Conservation (phyloP, 2,113 vertebrate genomes). For the Clinocottus analis region DNA sequence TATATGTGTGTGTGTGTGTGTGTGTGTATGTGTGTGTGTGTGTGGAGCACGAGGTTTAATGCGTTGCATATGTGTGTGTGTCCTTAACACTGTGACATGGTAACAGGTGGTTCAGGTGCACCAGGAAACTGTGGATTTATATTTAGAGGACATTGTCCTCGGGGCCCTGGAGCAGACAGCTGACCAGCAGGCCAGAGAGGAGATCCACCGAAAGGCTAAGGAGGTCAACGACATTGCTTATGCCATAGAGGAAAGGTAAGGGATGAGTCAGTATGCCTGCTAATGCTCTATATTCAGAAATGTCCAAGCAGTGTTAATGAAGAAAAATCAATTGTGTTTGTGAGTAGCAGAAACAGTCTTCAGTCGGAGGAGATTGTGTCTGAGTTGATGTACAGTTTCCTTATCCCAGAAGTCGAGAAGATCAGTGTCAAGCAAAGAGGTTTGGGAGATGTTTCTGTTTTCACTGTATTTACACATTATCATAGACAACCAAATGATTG, state of each 20-base stretch:
- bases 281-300: not conserved
- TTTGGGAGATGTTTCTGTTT: slow-evolving; percentile 65
- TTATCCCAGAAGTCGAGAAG: slow-evolving; percentile 92
- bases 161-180: slow-evolving; percentile 82
- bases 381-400: slow-evolving; percentile 92
- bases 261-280: not conserved
- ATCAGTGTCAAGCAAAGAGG: slow-evolving; percentile 87
- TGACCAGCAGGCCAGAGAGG: slow-evolving; percentile 90
- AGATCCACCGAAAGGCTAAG: slow-evolving; percentile 86
- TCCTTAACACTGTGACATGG: slow-evolving; percentile 3
- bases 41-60: not conserved
- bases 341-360: slow-evolving; percentile 80
- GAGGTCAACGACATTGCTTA: slow-evolving; percentile 90
- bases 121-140: slow-evolving; percentile 90
- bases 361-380: slow-evolving; percentile 95
- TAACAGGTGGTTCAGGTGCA: slow-evolving; percentile 90
- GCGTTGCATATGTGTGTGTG: not conserved
- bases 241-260: slow-evolving; percentile 88
- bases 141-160: slow-evolving; percentile 92
- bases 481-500: not conserved
- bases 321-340: slow-evolving; percentile 26
- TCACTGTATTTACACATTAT: not conserved
- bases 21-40: not conserved
- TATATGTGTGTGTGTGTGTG: not conserved
- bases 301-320: not conserved